A percentile compares a stretch with the other conserved stretches of the same genome.
phyloP scores from a whole-genome alignment of 2,113 vertebrate genomes.

The Procavia capensis region DNA sequence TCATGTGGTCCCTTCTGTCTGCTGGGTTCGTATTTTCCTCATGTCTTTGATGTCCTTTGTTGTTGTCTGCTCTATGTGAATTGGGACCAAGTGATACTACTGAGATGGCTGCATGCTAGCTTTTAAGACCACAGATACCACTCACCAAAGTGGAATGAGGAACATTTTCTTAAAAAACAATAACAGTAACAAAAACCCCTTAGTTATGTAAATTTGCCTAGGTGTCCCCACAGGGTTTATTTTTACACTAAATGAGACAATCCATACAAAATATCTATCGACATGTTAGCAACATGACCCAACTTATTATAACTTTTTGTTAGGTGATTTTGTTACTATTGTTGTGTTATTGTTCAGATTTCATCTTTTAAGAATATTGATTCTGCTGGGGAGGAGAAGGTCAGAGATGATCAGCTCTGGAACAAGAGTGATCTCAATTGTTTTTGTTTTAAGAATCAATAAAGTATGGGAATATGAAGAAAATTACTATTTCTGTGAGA shows the following conservation, averaged over 20 bases:
- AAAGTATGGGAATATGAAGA: not conserved
- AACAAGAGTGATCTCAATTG: not conserved
- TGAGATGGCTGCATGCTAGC: too few relatives aligned
- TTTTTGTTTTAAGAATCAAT: not conserved
- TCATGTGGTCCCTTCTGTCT: too few relatives aligned
- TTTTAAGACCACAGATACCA: too few relatives aligned
- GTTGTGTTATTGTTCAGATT: not conserved
- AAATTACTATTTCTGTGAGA: not conserved
- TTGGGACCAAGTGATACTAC: too few relatives aligned
- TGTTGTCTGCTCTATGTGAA: too few relatives aligned
- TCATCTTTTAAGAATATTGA: conserved; percentile 16
- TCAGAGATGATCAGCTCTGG: not conserved
- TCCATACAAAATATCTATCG: not conserved
- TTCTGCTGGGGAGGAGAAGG: not conserved
- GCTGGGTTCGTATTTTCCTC: too few relatives aligned
- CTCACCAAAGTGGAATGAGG: too few relatives aligned
- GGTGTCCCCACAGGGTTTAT: not conserved
- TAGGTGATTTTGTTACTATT: not conserved
- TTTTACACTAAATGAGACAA: not conserved
- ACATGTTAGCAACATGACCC: not conserved
- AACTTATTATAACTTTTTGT: not conserved
- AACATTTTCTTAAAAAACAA: too few relatives aligned
- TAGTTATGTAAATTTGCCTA: too few relatives aligned
- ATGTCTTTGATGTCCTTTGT: too few relatives aligned
- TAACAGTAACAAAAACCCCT: too few relatives aligned